Evolutionary conservation across 2,888 invertebrate genomes (phyloP).

Genomic region (Notodonta dromedarius): DNA sequence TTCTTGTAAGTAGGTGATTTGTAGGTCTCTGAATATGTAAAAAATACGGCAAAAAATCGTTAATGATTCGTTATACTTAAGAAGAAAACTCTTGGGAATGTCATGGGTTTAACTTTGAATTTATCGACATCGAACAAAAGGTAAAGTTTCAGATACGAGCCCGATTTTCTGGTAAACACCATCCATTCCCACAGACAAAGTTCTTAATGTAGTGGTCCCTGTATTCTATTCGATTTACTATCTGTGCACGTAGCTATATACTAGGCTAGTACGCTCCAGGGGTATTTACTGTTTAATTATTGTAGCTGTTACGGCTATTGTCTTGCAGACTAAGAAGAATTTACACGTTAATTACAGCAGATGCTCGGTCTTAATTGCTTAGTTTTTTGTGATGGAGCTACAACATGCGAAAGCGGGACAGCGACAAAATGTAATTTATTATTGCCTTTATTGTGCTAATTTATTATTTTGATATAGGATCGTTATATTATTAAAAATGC

Average conservation of each 20-base stretch:
- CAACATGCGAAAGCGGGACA: constrained; percentile 30
- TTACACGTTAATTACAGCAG: constrained; percentile 13
- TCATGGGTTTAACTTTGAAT: not conserved
- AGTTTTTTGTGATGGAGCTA: constrained; percentile 17
- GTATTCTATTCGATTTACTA: constrained; percentile 21
- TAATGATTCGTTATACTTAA: too few relatives aligned
- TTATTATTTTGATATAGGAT: not conserved
- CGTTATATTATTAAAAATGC: too few relatives aligned
- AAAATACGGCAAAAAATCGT: too few relatives aligned
- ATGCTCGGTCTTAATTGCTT: constrained; percentile 27
- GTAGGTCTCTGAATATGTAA: not conserved
- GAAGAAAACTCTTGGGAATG: not conserved
- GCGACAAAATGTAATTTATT: constrained; percentile 27
- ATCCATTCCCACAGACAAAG: constrained; percentile 22
- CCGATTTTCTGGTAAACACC: constrained; percentile 15
- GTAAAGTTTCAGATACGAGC: constrained; percentile 21
- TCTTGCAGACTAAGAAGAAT: constrained; percentile 15
- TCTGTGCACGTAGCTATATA: constrained; percentile 9
- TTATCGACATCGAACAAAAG: constrained; percentile 9
- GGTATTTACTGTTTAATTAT: not conserved
- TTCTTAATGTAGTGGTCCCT: constrained; percentile 12
- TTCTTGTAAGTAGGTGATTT: constrained; percentile 10
- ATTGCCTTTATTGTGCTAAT: constrained; percentile 33
- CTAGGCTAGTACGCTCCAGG: not conserved
- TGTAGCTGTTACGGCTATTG: not conserved